Percentiles rank a stretch among this genome's conserved stretches.
These are phyloP conservation scores for Phaethornis superciliosus DNA, from an alignment of 2,113 vertebrate species.

Conservation along the genomic window DNA sequence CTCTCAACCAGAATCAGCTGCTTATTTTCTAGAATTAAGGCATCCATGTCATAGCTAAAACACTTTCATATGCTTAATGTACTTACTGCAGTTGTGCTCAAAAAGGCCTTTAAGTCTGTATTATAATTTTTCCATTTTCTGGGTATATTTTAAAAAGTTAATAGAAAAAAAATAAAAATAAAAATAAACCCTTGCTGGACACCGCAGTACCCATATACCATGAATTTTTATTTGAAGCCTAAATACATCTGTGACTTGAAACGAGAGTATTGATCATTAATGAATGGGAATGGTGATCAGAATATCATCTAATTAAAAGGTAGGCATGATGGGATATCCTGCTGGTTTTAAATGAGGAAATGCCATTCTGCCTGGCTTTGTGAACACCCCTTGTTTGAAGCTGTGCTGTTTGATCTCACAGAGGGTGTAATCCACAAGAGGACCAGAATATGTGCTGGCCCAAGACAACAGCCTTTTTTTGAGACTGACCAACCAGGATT, in stretches of 20 bases:
- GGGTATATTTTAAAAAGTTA: not conserved
- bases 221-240: not conserved
- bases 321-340: constrained; percentile 26
- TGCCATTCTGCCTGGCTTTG: not conserved
- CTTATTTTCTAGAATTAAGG: not conserved
- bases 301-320: constrained; percentile 63
- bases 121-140: not conserved
- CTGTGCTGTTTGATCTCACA: not conserved
- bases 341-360: constrained; percentile 53
- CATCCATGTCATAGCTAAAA: not conserved
- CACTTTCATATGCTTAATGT: not conserved
- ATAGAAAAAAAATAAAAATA: not conserved
- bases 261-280: constrained; percentile 43
- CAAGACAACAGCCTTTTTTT: not conserved
- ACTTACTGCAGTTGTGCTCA: not conserved
- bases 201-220: not conserved
- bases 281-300: constrained; percentile 41
- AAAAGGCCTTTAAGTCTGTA: not conserved
- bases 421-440: not conserved
- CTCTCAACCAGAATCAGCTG: not conserved
- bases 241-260: constrained; percentile 5
- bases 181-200: not conserved
- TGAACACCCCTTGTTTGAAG: constrained; percentile 17
- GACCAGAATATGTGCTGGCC: not conserved
- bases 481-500: not conserved